Percentiles rank a stretch among this genome's conserved stretches.
Conservation (phyloP, 2,113 vertebrate species). For the Sciurus niger region DNA sequence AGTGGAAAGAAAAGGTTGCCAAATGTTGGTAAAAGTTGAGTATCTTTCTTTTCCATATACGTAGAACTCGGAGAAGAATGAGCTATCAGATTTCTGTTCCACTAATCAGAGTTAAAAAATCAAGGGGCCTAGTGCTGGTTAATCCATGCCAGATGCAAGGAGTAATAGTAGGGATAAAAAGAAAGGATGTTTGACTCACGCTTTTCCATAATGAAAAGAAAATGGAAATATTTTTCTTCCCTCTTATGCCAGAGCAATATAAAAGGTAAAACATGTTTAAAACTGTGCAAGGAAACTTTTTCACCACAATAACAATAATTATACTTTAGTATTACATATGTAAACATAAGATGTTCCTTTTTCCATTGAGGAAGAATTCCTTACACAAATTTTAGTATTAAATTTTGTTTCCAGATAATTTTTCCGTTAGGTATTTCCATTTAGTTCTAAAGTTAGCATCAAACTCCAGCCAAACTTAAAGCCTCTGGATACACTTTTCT, state of each 20-base stretch:
- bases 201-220: neutral
- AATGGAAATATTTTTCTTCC: neutral
- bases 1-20: neutral
- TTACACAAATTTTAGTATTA: neutral
- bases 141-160: conserved; percentile 59
- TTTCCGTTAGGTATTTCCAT: neutral
- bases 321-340: neutral
- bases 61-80: conserved; percentile 22
- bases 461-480: neutral
- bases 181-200: neutral
- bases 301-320: neutral
- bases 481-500: neutral
- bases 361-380: neutral
- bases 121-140: neutral
- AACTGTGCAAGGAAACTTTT: neutral
- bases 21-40: neutral
- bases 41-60: conserved; percentile 7
- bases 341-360: neutral
- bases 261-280: neutral
- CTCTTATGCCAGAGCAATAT: neutral
- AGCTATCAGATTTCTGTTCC: conserved; percentile 49
- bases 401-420: neutral
- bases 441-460: neutral
- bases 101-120: neutral
- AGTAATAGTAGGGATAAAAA: neutral